Evolutionary conservation across 1,140 invertebrate species (phyloP).

Genomic region (Neelides sp.): DNA sequence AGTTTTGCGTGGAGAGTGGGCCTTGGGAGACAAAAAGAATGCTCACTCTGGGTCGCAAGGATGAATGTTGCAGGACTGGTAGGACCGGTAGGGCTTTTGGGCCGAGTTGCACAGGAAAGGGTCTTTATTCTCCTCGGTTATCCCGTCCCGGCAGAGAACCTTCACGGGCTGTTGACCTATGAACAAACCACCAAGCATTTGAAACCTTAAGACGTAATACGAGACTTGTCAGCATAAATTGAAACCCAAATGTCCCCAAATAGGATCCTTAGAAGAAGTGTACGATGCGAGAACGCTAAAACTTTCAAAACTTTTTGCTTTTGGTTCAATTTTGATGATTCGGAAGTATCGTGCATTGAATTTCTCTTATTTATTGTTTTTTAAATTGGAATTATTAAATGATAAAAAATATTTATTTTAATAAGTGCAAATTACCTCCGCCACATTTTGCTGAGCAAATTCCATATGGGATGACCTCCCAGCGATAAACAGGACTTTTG

Average conservation of each 20-base stretch:
- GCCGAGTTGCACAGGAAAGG: constrained; percentile 63
- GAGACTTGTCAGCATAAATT: too few species aligned
- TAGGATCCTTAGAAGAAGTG: too few species aligned
- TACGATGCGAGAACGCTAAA: too few species aligned
- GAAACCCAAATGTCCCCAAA: too few species aligned
- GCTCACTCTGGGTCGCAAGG: constrained; percentile 74
- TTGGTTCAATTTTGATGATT: too few species aligned
- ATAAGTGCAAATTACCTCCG: constrained; percentile 55
- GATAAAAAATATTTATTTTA: background rate
- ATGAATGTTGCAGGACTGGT: constrained; percentile 68
- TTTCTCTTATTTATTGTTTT: constrained; percentile 13
- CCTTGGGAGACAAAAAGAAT: too few species aligned
- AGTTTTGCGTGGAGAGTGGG: too few species aligned
- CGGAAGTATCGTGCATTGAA: too few species aligned
- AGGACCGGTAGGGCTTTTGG: constrained; percentile 56
- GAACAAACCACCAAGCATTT: too few species aligned
- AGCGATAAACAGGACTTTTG: constrained; percentile 61
- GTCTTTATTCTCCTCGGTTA: constrained; percentile 58
- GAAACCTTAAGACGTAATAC: too few species aligned
- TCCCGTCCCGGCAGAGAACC: constrained; percentile 51
- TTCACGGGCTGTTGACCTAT: constrained; percentile 58
- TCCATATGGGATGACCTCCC: constrained; percentile 64
- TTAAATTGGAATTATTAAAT: constrained; percentile 4
- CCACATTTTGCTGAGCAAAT: constrained; percentile 80
- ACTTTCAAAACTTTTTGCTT: background rate